Base-by-base conservation (phyloP, 2,888 invertebrate species). In the Slavum lentiscoides region DNA sequence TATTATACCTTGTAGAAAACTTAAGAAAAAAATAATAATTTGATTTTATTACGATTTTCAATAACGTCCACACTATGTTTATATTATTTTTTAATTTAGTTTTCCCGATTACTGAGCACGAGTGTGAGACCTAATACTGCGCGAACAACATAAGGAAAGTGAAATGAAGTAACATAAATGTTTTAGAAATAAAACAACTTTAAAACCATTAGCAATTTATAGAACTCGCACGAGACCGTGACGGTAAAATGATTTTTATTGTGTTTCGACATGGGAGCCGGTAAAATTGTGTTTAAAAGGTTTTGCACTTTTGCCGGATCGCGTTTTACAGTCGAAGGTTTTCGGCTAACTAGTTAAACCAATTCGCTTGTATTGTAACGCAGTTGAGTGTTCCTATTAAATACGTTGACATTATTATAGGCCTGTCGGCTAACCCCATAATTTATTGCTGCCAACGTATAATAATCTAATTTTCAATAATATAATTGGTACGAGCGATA, bases 301-400 rank as follows among this genome's bases (percentile, higher is more conserved):
- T 30, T 74, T 30, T 30, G 4, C 30, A 30, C 30, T 30, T 30
- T n/a, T 30, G 73, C 30, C 13, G 8, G 15, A 70, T 23, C 21
- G 59, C 2, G 17, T 43, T 61, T 30, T 2, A 17, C 23, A 17
- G 43, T 72, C 43, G 21, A 39, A 59, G 58, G 21, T 58, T 70
- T 70, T 70, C 70, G 21, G 39, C n/a, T 58, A 59, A 70, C 70
- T 58, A 39, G 39, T 39, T 21, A 70, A 39, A 39, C 15, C 58
- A 59, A 70, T 70, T 70, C 15, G 17, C 23, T 23, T 13, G 43
- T 9, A 43, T 9, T 43, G 8, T 43, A 43, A 9, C 6, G 43
- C 6, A 43, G 3, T 43, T 43, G 43, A 43, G 6, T 43, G 6
- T 43, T 9, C 0, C 0, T 43, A 43, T 43, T 9, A 43, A 9